Evolutionary conservation across 2,797 vertebrate species (phyloP), one percentile per base, ranked within the genome.

Genomic region (Sebastes ruberrimus): DNA sequence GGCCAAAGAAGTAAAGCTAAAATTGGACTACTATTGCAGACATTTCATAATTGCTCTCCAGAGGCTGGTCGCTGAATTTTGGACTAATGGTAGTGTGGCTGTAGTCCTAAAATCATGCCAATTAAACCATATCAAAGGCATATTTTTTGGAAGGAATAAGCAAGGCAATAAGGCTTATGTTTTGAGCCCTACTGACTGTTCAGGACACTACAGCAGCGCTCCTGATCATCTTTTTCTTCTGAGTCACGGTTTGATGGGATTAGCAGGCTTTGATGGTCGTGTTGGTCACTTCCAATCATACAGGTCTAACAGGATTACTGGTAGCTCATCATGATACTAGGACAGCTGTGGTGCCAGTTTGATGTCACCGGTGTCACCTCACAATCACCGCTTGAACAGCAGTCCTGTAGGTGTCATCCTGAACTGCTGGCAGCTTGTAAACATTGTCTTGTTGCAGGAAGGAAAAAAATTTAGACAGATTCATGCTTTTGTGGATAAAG

Each of bases 281-380:
- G 71, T 71, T 85, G 84, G 78, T 86, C 62, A 35, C 33, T 71
- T 27, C 53, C 66, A 75, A 64, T 78, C 64, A 27, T 27, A 79
- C 74, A 67, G 71, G 62, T 72, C 84, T 83, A 83, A 86, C 74
- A 71, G 75, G 86, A 87, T 84, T 80, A 81, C 59, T 61, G 20
- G 30, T 32, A 22, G 52, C 67, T 68, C 11, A n/a, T 64, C 69
- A 20, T 77, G 72, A 78, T 63, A 53, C 55, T 16, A 16, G 59
- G 23, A 66, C 67, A 55, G 74, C 64, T 42, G 30, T 25, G 7
- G 42, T 6, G 35, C 18, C 20, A 64, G 65, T 61, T 61, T 62
- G 64, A 70, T 57, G 23, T 69, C 67, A 64, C 28, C 11, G 1
- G 9, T 57, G 30, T 46, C 53, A 67, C 56, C 35, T 55, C 35